Conservation (phyloP, 2,888 invertebrate species). For the Eilema caniola region DNA sequence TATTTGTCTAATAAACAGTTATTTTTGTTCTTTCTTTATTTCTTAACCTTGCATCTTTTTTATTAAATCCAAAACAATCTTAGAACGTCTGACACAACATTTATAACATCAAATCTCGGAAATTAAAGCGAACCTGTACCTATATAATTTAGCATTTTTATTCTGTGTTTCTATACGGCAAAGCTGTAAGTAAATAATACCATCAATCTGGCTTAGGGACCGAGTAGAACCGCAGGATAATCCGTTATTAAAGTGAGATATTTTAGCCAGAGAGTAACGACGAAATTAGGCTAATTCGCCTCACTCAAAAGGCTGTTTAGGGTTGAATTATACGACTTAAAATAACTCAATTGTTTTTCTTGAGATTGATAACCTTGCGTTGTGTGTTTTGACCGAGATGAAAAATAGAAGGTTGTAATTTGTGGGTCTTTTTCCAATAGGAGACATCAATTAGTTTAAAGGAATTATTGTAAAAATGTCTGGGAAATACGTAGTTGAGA, state of each 20-base stretch:
- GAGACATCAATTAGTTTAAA: too few relatives aligned
- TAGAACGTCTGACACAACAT: slow-evolving; percentile 14
- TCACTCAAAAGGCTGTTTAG: neutral
- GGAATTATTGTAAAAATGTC: too few relatives aligned
- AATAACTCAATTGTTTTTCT: neutral
- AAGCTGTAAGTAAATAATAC: slow-evolving; percentile 47
- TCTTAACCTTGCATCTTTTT: too few relatives aligned
- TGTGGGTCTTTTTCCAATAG: too few relatives aligned
- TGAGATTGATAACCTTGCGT: neutral
- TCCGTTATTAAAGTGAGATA: slow-evolving; percentile 41
- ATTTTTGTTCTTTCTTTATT: too few relatives aligned
- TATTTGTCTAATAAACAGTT: too few relatives aligned
- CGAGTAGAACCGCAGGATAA: slow-evolving; percentile 40
- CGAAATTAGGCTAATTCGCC: neutral
- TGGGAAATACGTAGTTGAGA: too few relatives aligned
- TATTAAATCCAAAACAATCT: slow-evolving; percentile 19
- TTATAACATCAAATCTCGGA: slow-evolving; percentile 34
- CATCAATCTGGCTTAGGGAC: slow-evolving; percentile 51
- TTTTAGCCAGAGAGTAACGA: slow-evolving; percentile 24
- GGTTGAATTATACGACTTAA: neutral
- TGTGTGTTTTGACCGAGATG: neutral
- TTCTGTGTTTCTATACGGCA: slow-evolving; percentile 24
- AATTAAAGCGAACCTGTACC: slow-evolving; percentile 36
- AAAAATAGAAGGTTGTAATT: too few relatives aligned
- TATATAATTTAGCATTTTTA: slow-evolving; percentile 19